Base-by-base conservation (phyloP, 2,888 invertebrate species). In the Alitta virens region DNA sequence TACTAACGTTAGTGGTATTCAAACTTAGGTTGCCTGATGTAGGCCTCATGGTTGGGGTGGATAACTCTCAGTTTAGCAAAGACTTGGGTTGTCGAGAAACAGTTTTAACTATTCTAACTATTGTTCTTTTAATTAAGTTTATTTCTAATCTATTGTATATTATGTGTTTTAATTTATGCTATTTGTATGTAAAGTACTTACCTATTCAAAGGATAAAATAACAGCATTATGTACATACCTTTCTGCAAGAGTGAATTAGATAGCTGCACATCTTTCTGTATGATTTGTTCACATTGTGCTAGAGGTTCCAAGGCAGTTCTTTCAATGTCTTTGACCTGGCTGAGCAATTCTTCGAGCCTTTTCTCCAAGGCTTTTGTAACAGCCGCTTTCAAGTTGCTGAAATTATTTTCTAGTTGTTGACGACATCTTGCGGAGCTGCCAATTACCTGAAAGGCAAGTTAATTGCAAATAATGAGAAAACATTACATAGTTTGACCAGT, bases 241-340 rank as follows among this genome's bases (percentile, higher is more conserved):
- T 77, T 74, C 46, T 75, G 71, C 67, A 79, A 71, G 54, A 78
- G 72, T 26, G 63, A 55, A 0, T 67, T 54, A n/a, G 77, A 76
- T 27, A 68, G 70, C 14, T 62, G 60, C 16, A 77, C 67, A 26
- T 72, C 71, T 16, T 74, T 63, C 53, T 74, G 70, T 33, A 79
- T 73, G 56, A 78, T 63, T 14, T 73, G 73, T 51, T 75, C 73
- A 71, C 77, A 76, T 52, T 75, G 66, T 21, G 64, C 58, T 26
- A 79, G 65, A 14, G 79, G 78, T 16, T 68, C 65, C 23, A 77
- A 63, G 16, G 77, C 72, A 5, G 63, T 60, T 12, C 61, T 59
- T 38, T 75, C 74, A 12, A 75, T 68, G 9, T 62, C 60, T 25
- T 72, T 70, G 2, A 79, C 71, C 58, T 78, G 73, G 24, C 60